Evolutionary conservation across 2,888 invertebrate genomes (phyloP).

Genomic region (Scaptomyza tumidula): DNA sequence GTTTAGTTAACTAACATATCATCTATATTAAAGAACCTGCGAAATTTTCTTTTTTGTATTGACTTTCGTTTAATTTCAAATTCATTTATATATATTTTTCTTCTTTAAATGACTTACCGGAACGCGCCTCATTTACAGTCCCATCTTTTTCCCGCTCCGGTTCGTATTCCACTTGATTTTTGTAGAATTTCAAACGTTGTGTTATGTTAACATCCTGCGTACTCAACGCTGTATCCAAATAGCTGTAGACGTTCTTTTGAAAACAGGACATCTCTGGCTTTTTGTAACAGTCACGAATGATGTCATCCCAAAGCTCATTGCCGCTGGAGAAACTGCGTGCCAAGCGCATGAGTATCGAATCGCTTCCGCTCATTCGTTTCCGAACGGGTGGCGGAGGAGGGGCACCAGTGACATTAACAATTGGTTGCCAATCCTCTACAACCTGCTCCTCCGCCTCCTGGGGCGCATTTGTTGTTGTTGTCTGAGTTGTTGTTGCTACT

Average conservation of each 20-base stretch:
- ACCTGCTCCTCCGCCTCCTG: constrained; percentile 27
- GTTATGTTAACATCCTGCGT: constrained; percentile 88
- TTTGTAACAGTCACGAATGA: constrained; percentile 89
- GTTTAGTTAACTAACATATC: too few species aligned
- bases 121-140: constrained; percentile 40
- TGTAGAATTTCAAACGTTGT: constrained; percentile 87
- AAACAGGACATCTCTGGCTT: constrained; percentile 90
- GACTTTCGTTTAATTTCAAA: too few species aligned
- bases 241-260: constrained; percentile 91
- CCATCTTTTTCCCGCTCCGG: constrained; percentile 45
- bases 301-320: constrained; percentile 90
- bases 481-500: constrained; percentile 8
- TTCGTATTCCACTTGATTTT: constrained; percentile 87
- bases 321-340: constrained; percentile 85
- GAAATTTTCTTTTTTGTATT: not conserved
- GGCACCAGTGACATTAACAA: constrained; percentile 46
- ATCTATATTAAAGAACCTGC: too few species aligned
- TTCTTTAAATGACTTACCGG: constrained; percentile 52
- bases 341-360: constrained; percentile 76
- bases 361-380: constrained; percentile 39
- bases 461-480: constrained; percentile 22
- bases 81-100: not conserved
- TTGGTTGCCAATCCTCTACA: constrained; percentile 66
- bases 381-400: not conserved
- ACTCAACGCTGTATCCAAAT: constrained; percentile 88